phyloP scores from a whole-genome alignment of 92 coral and sea anemone species.

The Muricea muricata region DNA sequence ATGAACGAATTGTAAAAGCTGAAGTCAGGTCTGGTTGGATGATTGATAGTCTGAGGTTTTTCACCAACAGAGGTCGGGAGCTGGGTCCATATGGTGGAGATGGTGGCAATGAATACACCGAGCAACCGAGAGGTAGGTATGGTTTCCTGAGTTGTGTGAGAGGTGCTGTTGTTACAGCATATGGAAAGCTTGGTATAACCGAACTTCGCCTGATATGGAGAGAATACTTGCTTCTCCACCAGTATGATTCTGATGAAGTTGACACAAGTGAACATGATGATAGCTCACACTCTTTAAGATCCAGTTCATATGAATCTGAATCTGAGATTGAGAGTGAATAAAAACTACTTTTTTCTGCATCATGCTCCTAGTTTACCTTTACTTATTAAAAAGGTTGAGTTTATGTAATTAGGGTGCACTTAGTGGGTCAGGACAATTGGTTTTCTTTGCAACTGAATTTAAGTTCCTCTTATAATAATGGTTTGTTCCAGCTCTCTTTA shows the following conservation, averaged over 20 bases:
- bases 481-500: no score
- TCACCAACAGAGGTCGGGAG: conserved; percentile 66
- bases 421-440: no score
- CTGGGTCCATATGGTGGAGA: conserved; percentile 84
- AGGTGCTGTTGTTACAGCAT: conserved; percentile 79
- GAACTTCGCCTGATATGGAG: conserved; percentile 81
- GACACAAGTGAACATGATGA: background rate
- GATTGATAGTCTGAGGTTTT: conserved; percentile 74
- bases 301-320: background rate
- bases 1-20: conserved; percentile 74
- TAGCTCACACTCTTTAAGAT: background rate
- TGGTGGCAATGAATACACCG: conserved; percentile 66
- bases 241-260: background rate
- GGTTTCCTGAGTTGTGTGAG: conserved; percentile 68
- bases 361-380: no score
- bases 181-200: conserved; percentile 76
- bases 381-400: no score
- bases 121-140: conserved; percentile 59
- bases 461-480: no score
- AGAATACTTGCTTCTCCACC: conserved; percentile 41
- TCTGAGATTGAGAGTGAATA: no score
- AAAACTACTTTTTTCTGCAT: no score
- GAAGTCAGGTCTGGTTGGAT: conserved; percentile 83
- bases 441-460: no score
- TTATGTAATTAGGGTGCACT: no score